A percentile compares a stretch with the other conserved stretches of the same genome.
Evolutionary conservation across 2,797 vertebrate genomes (phyloP).

Genomic region (Morelia viridis): DNA sequence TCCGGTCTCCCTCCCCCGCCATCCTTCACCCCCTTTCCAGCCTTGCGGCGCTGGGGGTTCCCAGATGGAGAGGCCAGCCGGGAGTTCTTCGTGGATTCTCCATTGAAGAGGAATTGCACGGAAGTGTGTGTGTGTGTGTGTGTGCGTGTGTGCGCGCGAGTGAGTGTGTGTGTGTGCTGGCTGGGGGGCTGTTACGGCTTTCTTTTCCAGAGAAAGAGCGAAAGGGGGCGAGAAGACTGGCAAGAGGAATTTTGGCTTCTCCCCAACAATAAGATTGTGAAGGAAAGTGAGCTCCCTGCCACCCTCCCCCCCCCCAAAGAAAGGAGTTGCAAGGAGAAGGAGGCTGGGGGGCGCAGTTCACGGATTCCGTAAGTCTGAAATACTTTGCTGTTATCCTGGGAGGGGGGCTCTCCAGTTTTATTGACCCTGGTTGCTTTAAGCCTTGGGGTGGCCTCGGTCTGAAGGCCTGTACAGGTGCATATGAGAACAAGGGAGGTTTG

Average conservation of each 20-base stretch:
- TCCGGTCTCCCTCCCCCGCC: background rate
- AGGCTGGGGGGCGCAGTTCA: slow-evolving; percentile 47
- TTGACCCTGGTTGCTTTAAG: slow-evolving; percentile 17
- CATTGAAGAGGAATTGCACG: background rate
- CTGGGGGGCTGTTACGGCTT: background rate
- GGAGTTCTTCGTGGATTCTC: background rate
- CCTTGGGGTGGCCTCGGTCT: background rate
- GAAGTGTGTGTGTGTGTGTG: background rate
- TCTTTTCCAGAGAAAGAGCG: background rate
- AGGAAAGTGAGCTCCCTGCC: slow-evolving; percentile 28
- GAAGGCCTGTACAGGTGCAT: background rate
- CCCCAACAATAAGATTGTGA: background rate
- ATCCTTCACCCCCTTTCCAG: background rate
- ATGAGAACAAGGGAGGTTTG: background rate
- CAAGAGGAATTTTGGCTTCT: background rate
- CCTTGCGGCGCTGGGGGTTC: background rate
- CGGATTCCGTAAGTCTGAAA: slow-evolving; percentile 59
- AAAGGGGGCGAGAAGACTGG: background rate
- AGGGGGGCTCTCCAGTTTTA: slow-evolving; percentile 17
- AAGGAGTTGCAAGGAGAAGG: background rate
- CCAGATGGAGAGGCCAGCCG: background rate
- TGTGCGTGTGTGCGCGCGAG: too few relatives aligned
- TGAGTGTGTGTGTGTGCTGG: background rate
- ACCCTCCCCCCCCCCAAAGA: slow-evolving; percentile 27
- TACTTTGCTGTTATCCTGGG: background rate